Evolutionary conservation across 2,797 vertebrate genomes (phyloP).

Genomic region (Alcedo quadribrachys): DNA sequence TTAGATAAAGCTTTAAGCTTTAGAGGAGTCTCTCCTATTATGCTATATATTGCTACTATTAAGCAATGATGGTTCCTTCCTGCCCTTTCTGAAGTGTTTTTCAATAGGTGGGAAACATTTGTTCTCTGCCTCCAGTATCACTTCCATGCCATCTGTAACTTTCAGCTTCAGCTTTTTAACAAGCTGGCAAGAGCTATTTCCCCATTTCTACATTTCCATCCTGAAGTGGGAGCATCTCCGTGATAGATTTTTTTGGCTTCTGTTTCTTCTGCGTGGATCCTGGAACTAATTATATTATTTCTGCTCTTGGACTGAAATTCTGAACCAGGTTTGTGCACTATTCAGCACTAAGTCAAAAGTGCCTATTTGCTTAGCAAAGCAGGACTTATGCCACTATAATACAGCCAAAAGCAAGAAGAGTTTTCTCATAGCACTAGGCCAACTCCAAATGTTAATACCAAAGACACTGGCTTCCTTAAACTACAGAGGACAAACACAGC

Average conservation of each 20-base stretch:
- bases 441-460: neutral
- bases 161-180: neutral
- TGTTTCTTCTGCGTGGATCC: neutral
- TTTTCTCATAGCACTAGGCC: neutral
- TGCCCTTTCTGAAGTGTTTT: neutral
- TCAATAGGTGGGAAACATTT: constrained; percentile 1
- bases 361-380: neutral
- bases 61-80: neutral
- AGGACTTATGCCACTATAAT: accelerated
- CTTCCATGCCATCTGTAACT: neutral
- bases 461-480: neutral
- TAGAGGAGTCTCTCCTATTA: neutral
- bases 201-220: neutral
- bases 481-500: neutral
- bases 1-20: neutral
- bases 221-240: neutral
- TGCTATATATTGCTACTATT: neutral
- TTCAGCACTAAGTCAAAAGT: neutral
- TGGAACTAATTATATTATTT: neutral
- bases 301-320: neutral
- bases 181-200: neutral
- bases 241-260: neutral
- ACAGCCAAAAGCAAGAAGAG: neutral
- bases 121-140: neutral
- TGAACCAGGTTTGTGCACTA: neutral